These are phyloP conservation scores for Spodoptera picta DNA, from an alignment of 2,888 invertebrate species.

Conservation along the genomic window DNA sequence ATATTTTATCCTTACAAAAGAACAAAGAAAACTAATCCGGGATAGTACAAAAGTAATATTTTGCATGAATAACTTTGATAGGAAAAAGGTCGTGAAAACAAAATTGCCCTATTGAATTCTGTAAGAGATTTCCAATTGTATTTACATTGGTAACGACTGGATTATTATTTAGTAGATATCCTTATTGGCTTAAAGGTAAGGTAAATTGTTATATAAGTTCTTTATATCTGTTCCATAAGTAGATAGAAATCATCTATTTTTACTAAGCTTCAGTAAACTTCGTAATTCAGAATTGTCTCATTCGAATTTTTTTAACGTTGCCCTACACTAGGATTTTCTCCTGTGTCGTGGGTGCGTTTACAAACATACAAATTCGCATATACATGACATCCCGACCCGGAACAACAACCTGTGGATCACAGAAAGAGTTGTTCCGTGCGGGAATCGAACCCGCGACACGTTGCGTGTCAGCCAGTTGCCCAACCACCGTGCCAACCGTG, in stretches of 20 bases:
- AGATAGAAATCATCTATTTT: not conserved
- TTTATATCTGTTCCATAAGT: not conserved
- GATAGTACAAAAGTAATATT: constrained; percentile 47
- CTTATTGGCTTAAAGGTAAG: not conserved
- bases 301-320: no score
- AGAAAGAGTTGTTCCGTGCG: no score
- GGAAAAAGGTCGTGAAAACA: constrained; percentile 39
- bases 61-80: constrained; percentile 45
- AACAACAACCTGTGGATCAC: no score
- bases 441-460: no score
- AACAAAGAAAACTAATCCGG: constrained; percentile 46
- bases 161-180: constrained; percentile 10
- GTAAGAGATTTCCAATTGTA: constrained; percentile 21
- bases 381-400: no score
- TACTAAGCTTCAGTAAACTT: no score
- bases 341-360: no score
- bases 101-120: constrained; percentile 33
- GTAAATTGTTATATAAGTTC: not conserved
- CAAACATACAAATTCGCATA: no score
- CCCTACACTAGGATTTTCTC: no score
- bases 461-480: no score
- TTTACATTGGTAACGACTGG: constrained; percentile 20
- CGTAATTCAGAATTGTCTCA: no score
- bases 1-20: constrained; percentile 19
- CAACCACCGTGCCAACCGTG: no score